Base-by-base conservation (phyloP, 2,888 invertebrate species). In the Lobophora halterata region DNA sequence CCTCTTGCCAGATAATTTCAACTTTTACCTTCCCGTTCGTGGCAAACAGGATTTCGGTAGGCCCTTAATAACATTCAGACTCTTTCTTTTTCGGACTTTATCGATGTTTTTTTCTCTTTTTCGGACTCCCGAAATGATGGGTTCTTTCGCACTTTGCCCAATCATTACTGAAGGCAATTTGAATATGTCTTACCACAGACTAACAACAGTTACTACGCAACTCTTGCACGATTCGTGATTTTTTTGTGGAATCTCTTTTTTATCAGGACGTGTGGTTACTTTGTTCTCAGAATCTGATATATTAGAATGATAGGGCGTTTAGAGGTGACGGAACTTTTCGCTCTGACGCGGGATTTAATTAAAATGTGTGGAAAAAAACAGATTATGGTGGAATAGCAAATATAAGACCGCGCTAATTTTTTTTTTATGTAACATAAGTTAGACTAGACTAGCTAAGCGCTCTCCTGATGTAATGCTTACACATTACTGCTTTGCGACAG, bases 71-170 rank as follows among this genome's bases (percentile, higher is more conserved):
- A 71, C 49, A 49, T 38, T 29, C 13, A 12, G 18, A n/a, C 8
- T 43, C 52, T 61, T 57, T 63, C 66, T 65, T 70, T 55, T 54
- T 69, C 58, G 46, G 62, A 5, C 17, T n/a, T n/a, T n/a, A n/a
- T 16, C 13, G 6, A 23, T 14, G 9, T 12, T 60, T 64, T 69
- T 66, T 70, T 54, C 55, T 70, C 61, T 46, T 65, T 71, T 70
- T 70, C 42, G 58, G 68, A 26, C 67, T 71, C 67, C 77, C 68
- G 69, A 71, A 75, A 69, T 75, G 67, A 75, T 67, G 66, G 69
- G 65, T 58, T 61, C 51, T 61, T 68, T 74, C 70, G 70, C 78
- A 72, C 74, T 74, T 68, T 56, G 61, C 40, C 58, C 64, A 55
- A 59, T 67, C 71, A 71, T 65, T 61, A 54, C 34, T 32, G 31